Conservation (phyloP, 1,140 invertebrate genomes). For the Drosophila baimaii region DNA sequence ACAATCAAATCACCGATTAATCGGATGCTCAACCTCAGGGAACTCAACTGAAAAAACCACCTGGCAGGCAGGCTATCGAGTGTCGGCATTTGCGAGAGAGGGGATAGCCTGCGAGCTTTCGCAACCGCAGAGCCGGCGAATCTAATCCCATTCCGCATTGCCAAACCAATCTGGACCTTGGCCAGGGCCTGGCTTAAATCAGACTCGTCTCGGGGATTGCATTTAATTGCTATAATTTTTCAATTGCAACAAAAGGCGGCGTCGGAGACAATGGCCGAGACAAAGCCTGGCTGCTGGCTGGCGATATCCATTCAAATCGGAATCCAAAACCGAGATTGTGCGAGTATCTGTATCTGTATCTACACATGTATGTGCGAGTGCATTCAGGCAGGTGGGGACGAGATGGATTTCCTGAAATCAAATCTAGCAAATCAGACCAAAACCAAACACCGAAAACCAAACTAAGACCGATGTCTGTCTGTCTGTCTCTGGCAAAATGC, state of each 20-base stretch:
- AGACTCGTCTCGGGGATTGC: constrained; percentile 35
- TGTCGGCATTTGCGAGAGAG: not conserved
- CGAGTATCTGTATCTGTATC: not conserved
- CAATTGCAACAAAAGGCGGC: constrained; percentile 72
- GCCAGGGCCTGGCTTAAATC: constrained; percentile 18
- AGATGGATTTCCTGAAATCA: constrained; percentile 79
- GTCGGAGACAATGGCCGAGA: constrained; percentile 52
- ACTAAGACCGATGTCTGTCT: constrained; percentile 39
- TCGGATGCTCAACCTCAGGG: no score
- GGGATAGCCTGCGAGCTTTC: constrained; percentile 8
- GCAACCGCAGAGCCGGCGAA: constrained; percentile 21
- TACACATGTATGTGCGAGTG: constrained; percentile 30
- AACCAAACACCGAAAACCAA: constrained; percentile 65
- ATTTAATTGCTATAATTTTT: constrained; percentile 79
- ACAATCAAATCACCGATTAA: no score
- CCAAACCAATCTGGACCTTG: constrained; percentile 53
- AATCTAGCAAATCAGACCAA: constrained; percentile 83
- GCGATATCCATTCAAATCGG: no score
- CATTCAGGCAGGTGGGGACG: constrained; percentile 61
- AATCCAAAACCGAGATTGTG: constrained; percentile 54
- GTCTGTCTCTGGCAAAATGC: constrained; percentile 29
- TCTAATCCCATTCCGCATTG: constrained; percentile 24
- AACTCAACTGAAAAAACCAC: not conserved
- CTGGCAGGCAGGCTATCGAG: constrained; percentile 4
- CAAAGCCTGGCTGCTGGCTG: no score